phyloP scores from a whole-genome alignment of 2,888 invertebrate species.

The Bedellia somnulentella region DNA sequence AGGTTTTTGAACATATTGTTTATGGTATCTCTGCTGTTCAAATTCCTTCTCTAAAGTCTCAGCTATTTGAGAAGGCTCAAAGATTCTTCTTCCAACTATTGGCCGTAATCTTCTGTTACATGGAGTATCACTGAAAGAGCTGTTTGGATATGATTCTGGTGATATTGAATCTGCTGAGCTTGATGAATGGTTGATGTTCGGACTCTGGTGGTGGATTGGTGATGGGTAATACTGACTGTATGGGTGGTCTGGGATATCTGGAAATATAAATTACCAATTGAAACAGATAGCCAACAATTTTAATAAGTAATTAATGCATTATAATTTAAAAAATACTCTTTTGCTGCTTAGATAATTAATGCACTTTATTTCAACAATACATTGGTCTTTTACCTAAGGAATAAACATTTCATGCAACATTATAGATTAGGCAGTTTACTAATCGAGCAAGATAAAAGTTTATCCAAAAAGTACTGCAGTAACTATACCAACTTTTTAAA shows the following conservation, averaged over 20 bases:
- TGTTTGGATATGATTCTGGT: conserved; percentile 33
- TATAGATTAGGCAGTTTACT: neutral
- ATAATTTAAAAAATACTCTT: neutral
- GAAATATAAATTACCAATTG: too few relatives aligned
- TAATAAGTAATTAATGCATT: neutral
- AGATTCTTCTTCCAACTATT: conserved; percentile 33
- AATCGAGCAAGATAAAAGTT: neutral
- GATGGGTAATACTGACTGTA: conserved; percentile 11
- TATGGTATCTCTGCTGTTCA: too few relatives aligned
- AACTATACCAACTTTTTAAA: too few relatives aligned
- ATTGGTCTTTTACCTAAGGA: neutral
- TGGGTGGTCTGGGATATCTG: conserved; percentile 15
- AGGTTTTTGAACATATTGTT: too few relatives aligned
- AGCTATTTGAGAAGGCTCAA: too few relatives aligned
- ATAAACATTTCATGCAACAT: neutral
- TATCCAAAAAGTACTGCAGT: too few relatives aligned
- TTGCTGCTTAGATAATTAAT: neutral
- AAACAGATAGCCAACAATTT: conserved; percentile 6
- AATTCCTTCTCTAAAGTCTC: too few relatives aligned
- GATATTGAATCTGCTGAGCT: conserved; percentile 41
- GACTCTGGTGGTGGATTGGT: conserved; percentile 18
- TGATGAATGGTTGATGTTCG: conserved; percentile 24
- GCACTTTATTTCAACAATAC: neutral
- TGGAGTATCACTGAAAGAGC: conserved; percentile 7
- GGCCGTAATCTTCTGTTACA: conserved; percentile 21